Conservation (phyloP, 2,888 invertebrate species). For the Drosophila quasianomalipes region DNA sequence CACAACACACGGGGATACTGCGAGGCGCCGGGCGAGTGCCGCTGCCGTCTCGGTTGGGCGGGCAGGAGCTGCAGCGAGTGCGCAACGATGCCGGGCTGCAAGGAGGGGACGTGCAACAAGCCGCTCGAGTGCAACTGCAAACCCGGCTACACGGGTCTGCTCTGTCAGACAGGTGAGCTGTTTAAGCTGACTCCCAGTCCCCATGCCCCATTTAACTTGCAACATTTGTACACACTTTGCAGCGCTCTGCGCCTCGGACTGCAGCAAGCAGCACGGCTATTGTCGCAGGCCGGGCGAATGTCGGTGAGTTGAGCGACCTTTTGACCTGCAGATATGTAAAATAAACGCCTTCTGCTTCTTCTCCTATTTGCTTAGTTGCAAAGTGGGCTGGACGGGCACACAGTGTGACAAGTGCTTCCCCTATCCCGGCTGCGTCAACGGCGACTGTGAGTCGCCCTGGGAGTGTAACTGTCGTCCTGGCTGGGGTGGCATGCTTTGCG, state of each 20-base stretch:
- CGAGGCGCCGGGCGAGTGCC: constrained; percentile 93
- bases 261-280: constrained; percentile 93
- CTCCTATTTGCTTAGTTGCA: constrained; percentile 87
- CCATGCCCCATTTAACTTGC: neutral
- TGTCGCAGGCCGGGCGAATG: constrained; percentile 93
- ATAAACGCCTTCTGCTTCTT: neutral
- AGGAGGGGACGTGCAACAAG: constrained; percentile 95
- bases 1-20: constrained; percentile 94
- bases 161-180: constrained; percentile 93
- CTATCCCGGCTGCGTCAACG: constrained; percentile 95
- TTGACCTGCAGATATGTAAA: constrained; percentile 1
- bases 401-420: constrained; percentile 91
- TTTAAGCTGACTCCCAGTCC: constrained; percentile 43
- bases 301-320: constrained; percentile 86
- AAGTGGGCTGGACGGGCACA: constrained; percentile 95
- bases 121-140: constrained; percentile 96
- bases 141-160: constrained; percentile 95
- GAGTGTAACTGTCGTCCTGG: constrained; percentile 95
- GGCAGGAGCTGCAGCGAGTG: constrained; percentile 94
- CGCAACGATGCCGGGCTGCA: constrained; percentile 95
- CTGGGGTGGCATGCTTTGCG: constrained; percentile 94
- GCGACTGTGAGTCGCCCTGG: constrained; percentile 94
- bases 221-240: constrained; percentile 68
- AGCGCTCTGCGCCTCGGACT: constrained; percentile 94
- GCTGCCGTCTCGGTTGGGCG: constrained; percentile 96